These are phyloP conservation scores for Synodontis membranacea DNA, from an alignment of 2,113 vertebrate genomes.

Conservation along the genomic window DNA sequence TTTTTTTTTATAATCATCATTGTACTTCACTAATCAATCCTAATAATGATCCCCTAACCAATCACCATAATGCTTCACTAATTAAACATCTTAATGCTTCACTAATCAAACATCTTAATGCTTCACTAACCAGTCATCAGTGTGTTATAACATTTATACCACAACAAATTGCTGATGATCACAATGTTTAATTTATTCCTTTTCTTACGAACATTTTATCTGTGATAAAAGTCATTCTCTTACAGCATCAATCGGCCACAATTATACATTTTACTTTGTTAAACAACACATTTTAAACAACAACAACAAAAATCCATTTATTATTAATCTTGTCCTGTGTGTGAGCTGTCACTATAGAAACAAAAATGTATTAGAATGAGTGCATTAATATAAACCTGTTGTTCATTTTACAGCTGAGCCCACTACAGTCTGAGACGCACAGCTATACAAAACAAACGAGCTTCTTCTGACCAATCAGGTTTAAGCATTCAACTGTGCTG, in stretches of 20 bases:
- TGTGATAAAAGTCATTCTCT: too few species aligned
- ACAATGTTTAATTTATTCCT: neutral
- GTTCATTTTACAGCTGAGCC: neutral
- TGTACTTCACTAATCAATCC: too few species aligned
- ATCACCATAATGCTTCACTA: neutral
- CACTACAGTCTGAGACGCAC: neutral
- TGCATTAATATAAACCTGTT: neutral
- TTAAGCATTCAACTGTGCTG: neutral
- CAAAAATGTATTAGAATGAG: neutral
- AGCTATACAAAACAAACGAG: neutral
- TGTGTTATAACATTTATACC: too few species aligned
- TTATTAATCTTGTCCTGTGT: neutral
- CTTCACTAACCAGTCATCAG: neutral
- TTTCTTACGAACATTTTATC: too few species aligned
- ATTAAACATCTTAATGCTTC: neutral
- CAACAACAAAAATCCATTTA: too few species aligned
- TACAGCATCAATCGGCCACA: too few species aligned
- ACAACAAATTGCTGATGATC: too few species aligned
- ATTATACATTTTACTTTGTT: too few species aligned
- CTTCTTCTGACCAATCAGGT: neutral
- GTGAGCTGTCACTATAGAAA: neutral
- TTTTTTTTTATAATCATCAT: too few species aligned
- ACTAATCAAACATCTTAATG: neutral
- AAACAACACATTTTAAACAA: too few species aligned
- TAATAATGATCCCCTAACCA: too few species aligned